Evolutionary conservation across 2,888 invertebrate species (phyloP).

Genomic region (Tyria jacobaeae): DNA sequence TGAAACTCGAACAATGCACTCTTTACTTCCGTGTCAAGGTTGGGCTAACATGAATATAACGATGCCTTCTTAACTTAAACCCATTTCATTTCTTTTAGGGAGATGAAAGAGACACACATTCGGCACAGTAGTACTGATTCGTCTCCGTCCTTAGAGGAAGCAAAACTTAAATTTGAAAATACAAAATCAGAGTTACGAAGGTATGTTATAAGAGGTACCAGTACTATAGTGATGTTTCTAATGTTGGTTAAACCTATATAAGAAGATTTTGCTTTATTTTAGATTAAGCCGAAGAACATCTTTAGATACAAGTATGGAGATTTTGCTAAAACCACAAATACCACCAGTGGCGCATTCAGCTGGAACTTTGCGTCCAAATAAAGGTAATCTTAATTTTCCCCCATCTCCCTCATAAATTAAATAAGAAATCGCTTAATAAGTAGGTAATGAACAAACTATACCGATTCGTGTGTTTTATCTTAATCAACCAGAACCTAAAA

Average conservation of each 20-base stretch:
- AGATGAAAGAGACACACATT: constrained; percentile 81
- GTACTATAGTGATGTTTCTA: not conserved
- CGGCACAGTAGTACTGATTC: constrained; percentile 60
- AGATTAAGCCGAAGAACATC: constrained; percentile 75
- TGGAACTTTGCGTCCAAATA: constrained; percentile 71
- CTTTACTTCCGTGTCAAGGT: constrained; percentile 63
- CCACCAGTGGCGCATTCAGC: constrained; percentile 74
- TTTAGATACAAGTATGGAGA: constrained; percentile 70
- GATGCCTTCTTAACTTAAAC: constrained; percentile 6
- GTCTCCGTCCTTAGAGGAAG: constrained; percentile 55
- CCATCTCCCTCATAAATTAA: too few species aligned
- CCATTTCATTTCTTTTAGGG: constrained; percentile 60
- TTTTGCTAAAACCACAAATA: constrained; percentile 65
- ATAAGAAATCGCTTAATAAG: not conserved
- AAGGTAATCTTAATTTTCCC: constrained; percentile 52
- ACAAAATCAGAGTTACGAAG: constrained; percentile 61
- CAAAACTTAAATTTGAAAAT: constrained; percentile 53
- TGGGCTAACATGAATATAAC: constrained; percentile 39
- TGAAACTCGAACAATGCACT: constrained; percentile 54
- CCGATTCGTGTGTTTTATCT: not conserved
- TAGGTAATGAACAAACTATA: not conserved
- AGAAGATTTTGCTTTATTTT: constrained; percentile 29
- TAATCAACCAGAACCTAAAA: not conserved
- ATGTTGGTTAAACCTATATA: too few species aligned
- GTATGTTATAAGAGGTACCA: constrained; percentile 44